Percentiles rank a stretch among this genome's conserved stretches.
phyloP scores from a whole-genome alignment of 2,888 invertebrate species.

The Choristoneura rosaceana region DNA sequence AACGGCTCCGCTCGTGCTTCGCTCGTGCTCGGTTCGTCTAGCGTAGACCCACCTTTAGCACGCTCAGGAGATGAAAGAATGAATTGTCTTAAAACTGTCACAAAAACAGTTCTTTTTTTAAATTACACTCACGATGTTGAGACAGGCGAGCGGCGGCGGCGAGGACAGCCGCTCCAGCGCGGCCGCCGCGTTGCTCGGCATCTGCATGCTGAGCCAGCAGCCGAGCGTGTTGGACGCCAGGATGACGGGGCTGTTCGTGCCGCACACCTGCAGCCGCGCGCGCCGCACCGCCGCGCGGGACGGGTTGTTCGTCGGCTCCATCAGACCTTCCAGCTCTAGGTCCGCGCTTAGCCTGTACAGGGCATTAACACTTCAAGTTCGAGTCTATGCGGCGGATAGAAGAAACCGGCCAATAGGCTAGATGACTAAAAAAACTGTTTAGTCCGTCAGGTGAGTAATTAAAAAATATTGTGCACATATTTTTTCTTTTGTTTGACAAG shows the following conservation, averaged over 20 bases:
- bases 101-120: no score
- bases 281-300: slow-evolving; percentile 65
- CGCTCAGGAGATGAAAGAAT: no score
- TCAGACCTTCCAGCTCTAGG: slow-evolving; percentile 65
- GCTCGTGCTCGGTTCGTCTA: no score
- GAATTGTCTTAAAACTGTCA: no score
- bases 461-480: no score
- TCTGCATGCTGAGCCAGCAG: slow-evolving; percentile 71
- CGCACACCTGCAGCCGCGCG: slow-evolving; percentile 70
- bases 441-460: no score
- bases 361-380: background rate
- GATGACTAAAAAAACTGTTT: no score
- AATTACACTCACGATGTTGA: slow-evolving; percentile 63
- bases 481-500: no score
- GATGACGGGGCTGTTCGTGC: slow-evolving; percentile 51
- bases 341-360: slow-evolving; percentile 66
- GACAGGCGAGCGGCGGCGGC: slow-evolving; percentile 66
- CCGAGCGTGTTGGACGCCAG: slow-evolving; percentile 65
- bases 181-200: slow-evolving; percentile 66
- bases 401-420: no score
- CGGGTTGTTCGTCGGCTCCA: slow-evolving; percentile 58
- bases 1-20: no score
- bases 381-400: no score
- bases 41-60: no score
- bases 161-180: slow-evolving; percentile 67